phyloP scores from a whole-genome alignment of 2,113 vertebrate species.

The Paradisaea rubra region DNA sequence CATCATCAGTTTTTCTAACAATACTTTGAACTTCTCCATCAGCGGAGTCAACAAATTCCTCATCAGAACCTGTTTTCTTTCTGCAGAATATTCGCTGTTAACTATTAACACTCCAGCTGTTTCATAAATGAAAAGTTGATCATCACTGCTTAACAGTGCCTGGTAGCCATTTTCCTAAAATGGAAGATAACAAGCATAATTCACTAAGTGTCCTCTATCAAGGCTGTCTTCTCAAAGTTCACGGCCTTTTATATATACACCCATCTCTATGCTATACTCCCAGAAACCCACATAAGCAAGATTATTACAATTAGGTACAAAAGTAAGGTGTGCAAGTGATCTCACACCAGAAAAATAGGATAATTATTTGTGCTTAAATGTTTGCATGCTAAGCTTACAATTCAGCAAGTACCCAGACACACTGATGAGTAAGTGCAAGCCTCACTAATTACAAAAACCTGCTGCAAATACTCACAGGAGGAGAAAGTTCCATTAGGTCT shows the following conservation, averaged over 20 bases:
- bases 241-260: neutral
- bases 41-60: conserved; percentile 88
- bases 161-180: conserved; percentile 91
- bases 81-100: conserved; percentile 86
- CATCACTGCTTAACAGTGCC: conserved; percentile 89
- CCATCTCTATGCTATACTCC: neutral
- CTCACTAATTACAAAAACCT: neutral
- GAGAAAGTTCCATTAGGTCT: conserved; percentile 89
- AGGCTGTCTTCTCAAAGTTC: neutral
- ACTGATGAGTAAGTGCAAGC: neutral
- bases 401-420: neutral
- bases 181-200: conserved; percentile 3
- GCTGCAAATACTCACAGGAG: conserved; percentile 80
- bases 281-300: neutral
- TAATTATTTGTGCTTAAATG: neutral
- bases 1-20: conserved; percentile 85
- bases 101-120: conserved; percentile 93
- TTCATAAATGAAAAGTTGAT: conserved; percentile 98
- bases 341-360: neutral
- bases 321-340: neutral
- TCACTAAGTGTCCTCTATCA: neutral
- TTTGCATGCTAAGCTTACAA: neutral
- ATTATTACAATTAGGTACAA: neutral
- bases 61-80: conserved; percentile 92
- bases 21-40: conserved; percentile 89